Evolutionary conservation across 2,888 invertebrate species (phyloP), one percentile per base, ranked within the genome.

Genomic region (Gari tellinella): DNA sequence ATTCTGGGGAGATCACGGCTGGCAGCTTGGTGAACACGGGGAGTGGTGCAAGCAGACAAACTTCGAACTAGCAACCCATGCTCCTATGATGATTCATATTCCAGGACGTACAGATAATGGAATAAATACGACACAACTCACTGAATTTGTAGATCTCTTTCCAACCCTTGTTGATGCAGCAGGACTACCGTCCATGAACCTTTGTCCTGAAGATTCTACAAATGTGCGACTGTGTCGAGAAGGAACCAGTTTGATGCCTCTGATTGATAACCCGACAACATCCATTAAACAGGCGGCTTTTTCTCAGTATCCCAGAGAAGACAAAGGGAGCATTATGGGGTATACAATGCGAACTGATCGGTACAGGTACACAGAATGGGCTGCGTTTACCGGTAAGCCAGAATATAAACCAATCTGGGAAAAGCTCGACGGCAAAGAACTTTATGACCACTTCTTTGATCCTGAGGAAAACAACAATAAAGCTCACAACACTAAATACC

Each of bases 361-460:
- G 23, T 83, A 76, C 62, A 67, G 83, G 5, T 83, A 82, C 49
- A 82, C 79, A 0, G 74, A 79, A 23, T 79, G 79, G 79, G 58
- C 69, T 8, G 61, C 55, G n/a, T 75, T 79, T 46, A 58, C 21
- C 0, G 62, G 68, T 41, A 57, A 57, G 2, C 78, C 79, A 14
- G 55, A 53, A 12, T 79, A 79, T 38, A 62, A 63, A 55, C 79
- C 79, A 2, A 48, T 72, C 38, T 79, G 79, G 79, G 45, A 12
- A 14, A 15, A 58, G 1, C 38, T 63, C 95, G 92, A 93, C 46
- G 92, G 93, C 80, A 91, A 94, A 81, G 97, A 97, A 92, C 92
- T 97, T 72, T 97, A 97, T 87, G 95, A 96, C 91, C 95, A 96
- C 89, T 86, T 91, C 2, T 88, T 93, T 45, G 96, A 97, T 92